Base-by-base conservation (phyloP, 1,140 invertebrate species). In the Solenopsis invicta region DNA sequence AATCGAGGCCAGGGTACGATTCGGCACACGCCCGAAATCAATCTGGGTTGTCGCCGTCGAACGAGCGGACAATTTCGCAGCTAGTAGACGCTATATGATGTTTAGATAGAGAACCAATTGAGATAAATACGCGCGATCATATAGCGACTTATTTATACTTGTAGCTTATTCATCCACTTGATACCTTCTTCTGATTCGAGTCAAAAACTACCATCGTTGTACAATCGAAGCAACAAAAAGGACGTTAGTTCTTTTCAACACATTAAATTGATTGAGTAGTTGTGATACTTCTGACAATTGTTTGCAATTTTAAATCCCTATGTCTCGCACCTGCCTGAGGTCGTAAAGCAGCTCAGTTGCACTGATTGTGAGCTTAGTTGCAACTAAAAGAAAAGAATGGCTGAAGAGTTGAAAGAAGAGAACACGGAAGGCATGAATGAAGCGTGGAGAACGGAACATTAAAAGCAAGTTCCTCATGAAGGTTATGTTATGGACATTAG, bases 21-120 rank as follows among this genome's bases (percentile, higher is more conserved):
- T 61, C 80, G 85, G 87, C 85, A 91, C 77, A 89, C 88, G 76
- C 76, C 85, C 88, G 90, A 91, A 91, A 91, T 89, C 90, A 89
- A 91, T 91, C 88, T 82, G 89, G 75, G 66, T 78, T 85, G 88
- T 89, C 86, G 72, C 61, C 54, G 78, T 41, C 61, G 75, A n/a
- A 34, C 54, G 61, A 45, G 21, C 69, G 13, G 45, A 75, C 62
- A 67, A 59, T 88, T 86, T 69, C 21, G 21, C 54, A 41, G 41
- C 18, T 72, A 45, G 12, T 62, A 13, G 10, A 52, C 50, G 21
- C 52, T 29, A 29, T 48, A 61, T 18, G 29, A 37, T 62, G 80
- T 74, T 74, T 50, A 75, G 54, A 13, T 13, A 29, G 5, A 61
- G 12, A 74, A 54, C n/a, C 37, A 18, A 48, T 29, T 56, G 16